Conservation (phyloP, 2,888 invertebrate species). For the Metalampra italica region DNA sequence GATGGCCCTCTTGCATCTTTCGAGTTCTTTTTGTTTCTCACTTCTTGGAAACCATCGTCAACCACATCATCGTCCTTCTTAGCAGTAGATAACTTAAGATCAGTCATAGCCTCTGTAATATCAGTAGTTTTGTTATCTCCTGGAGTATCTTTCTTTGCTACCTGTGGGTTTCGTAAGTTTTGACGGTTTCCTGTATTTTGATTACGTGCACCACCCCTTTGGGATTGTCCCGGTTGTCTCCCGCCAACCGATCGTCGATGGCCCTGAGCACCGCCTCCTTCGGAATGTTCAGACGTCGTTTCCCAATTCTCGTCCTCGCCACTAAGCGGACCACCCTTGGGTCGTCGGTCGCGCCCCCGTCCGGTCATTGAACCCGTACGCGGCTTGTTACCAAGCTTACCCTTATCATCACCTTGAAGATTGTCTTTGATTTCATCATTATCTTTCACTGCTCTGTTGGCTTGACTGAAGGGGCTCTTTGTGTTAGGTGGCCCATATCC, state of each 20-base stretch:
- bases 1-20: conserved; percentile 75
- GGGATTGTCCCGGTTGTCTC: conserved; percentile 42
- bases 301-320: conserved; percentile 86
- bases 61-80: conserved; percentile 75
- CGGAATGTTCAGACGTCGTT: conserved; percentile 91
- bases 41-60: conserved; percentile 90
- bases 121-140: conserved; percentile 57
- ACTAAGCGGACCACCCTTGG: conserved; percentile 54
- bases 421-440: conserved; percentile 57
- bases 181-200: conserved; percentile 54
- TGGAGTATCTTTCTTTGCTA: conserved; percentile 47
- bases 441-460: conserved; percentile 59
- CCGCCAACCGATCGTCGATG: conserved; percentile 51
- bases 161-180: conserved; percentile 49
- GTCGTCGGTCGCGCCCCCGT: conserved; percentile 66
- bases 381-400: conserved; percentile 82
- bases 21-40: conserved; percentile 86
- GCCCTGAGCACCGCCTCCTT: conserved; percentile 56
- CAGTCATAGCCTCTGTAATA: conserved; percentile 62
- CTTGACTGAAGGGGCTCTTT: conserved; percentile 85
- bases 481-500: conserved; percentile 90
- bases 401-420: conserved; percentile 78
- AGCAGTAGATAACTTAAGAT: conserved; percentile 50
- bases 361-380: conserved; percentile 82
- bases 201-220: conserved; percentile 53